Evolutionary conservation across 2,888 invertebrate species (phyloP).

Genomic region (Oligia latruncula): DNA sequence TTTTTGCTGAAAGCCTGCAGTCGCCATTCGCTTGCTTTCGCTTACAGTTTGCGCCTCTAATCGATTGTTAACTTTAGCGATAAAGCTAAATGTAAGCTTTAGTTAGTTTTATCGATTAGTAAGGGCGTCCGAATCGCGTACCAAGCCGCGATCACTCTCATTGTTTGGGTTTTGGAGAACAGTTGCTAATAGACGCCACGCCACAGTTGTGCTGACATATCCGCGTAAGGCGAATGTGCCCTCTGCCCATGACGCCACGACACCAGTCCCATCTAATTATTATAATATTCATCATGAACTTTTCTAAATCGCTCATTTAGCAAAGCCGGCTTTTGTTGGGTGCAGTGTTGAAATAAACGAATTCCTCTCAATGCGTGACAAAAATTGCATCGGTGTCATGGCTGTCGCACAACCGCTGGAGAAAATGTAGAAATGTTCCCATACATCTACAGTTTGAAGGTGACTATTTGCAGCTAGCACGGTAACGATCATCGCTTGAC

Average conservation of each 20-base stretch:
- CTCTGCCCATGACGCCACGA: constrained; percentile 73
- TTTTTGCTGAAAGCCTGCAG: constrained; percentile 70
- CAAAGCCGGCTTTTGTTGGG: constrained; percentile 45
- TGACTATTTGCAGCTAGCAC: constrained; percentile 79
- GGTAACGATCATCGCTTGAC: constrained; percentile 77
- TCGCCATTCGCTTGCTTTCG: constrained; percentile 71
- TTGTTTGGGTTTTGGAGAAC: constrained; percentile 86
- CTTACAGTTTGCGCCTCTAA: constrained; percentile 67
- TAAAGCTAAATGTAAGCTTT: constrained; percentile 77
- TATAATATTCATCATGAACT: constrained; percentile 64
- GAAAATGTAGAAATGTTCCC: constrained; percentile 88
- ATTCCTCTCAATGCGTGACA: constrained; percentile 65
- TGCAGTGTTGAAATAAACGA: constrained; percentile 55
- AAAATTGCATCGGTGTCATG: constrained; percentile 64
- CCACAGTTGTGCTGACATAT: constrained; percentile 80
- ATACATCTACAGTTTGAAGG: constrained; percentile 87
- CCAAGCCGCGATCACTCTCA: constrained; percentile 88
- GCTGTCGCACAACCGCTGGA: constrained; percentile 68
- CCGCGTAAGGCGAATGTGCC: constrained; percentile 82
- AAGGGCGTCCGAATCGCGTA: constrained; percentile 81
- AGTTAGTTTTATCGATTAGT: constrained; percentile 83
- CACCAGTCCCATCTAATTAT: constrained; percentile 58
- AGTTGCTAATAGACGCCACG: constrained; percentile 84
- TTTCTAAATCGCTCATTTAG: constrained; percentile 65
- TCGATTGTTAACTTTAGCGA: constrained; percentile 73